These are phyloP conservation scores for Neostethus bicornis DNA, from an alignment of 2,797 vertebrate genomes.

Conservation along the genomic window DNA sequence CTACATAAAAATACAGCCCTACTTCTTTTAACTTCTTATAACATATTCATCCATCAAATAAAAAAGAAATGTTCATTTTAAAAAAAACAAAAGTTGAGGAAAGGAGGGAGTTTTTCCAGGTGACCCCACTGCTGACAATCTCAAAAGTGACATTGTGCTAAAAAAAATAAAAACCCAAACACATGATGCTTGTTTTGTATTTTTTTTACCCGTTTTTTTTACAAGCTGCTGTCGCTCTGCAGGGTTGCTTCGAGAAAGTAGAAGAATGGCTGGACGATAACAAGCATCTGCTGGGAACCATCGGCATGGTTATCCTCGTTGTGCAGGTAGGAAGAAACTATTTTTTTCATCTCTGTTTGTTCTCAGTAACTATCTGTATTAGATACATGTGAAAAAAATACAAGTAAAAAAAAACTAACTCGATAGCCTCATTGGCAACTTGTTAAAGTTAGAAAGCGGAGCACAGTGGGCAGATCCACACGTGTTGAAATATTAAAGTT, in stretches of 20 bases:
- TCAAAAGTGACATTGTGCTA: conserved; percentile 7
- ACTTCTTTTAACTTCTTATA: conserved; percentile 39
- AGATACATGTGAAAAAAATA: conserved; percentile 6
- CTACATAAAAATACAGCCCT: conserved; percentile 31
- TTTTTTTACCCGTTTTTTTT: conserved; percentile 1
- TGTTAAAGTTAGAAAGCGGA: conserved; percentile 19
- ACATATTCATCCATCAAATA: conserved; percentile 13
- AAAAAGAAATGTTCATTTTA: not conserved
- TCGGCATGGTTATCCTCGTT: conserved; percentile 93
- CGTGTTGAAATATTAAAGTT: conserved; percentile 53
- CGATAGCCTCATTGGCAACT: conserved; percentile 21
- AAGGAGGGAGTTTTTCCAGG: conserved; percentile 1
- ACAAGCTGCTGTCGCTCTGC: conserved; percentile 22
- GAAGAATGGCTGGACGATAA: conserved; percentile 94
- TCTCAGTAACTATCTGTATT: conserved; percentile 30
- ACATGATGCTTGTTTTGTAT: not conserved
- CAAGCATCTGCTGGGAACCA: conserved; percentile 91
- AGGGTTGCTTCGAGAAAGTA: conserved; percentile 96
- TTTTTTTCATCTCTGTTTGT: conserved; percentile 10
- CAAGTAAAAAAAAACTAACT: conserved; percentile 2
- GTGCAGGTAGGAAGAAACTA: conserved; percentile 86
- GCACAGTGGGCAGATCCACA: conserved; percentile 52
- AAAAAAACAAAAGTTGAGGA: not conserved
- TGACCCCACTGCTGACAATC: conserved; percentile 7
- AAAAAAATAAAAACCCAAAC: no score